Percentiles rank a stretch among this genome's conserved stretches.
Evolutionary conservation across 2,113 vertebrate species (phyloP).

Genomic region (Condylura cristata): DNA sequence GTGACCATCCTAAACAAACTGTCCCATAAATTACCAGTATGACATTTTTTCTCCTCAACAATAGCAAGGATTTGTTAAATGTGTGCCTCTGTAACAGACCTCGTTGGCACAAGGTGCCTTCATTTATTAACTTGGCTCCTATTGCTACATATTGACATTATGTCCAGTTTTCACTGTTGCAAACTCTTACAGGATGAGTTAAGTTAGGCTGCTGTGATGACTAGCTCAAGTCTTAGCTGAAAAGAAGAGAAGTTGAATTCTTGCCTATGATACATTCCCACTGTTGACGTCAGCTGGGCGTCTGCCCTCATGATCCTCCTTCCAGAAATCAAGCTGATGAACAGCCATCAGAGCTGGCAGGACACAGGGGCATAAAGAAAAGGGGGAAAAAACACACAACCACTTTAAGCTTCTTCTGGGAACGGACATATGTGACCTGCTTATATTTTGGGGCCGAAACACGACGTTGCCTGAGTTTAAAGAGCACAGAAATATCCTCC

Average conservation of each 20-base stretch:
- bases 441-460: background rate
- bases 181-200: background rate
- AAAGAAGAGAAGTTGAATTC: background rate
- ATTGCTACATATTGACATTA: background rate
- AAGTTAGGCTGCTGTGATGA: background rate
- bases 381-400: background rate
- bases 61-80: background rate
- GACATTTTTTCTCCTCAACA: background rate
- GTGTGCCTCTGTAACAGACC: background rate
- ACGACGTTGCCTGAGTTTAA: background rate
- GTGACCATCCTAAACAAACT: background rate
- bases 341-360: background rate
- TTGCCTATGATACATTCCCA: background rate
- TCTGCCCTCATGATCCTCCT: background rate
- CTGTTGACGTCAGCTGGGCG: background rate
- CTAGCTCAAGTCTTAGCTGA: background rate
- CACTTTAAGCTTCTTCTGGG: background rate
- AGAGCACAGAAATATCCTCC: background rate
- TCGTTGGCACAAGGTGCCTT: background rate
- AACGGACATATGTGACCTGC: background rate
- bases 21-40: background rate
- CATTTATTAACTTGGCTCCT: background rate
- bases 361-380: background rate
- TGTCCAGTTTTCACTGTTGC: background rate
- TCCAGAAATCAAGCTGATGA: background rate